Conservation (phyloP, 2,888 invertebrate species). For the Invenusta paracnida region DNA sequence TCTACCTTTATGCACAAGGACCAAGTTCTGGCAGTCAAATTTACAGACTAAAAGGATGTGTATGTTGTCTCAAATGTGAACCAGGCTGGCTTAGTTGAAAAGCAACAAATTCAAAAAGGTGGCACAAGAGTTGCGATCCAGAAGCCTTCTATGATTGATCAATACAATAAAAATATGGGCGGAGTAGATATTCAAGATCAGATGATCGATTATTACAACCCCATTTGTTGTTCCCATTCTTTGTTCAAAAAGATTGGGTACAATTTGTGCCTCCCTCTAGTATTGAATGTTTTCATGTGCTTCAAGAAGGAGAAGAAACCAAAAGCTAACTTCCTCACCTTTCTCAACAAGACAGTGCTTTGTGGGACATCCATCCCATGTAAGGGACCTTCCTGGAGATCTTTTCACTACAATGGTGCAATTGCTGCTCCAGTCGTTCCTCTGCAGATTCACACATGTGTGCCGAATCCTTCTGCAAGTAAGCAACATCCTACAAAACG, state of each 20-base stretch:
- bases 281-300: conserved; percentile 30
- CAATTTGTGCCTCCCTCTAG: conserved; percentile 27
- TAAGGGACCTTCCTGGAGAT: background rate
- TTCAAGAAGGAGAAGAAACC: conserved; percentile 27
- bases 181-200: conserved; percentile 34
- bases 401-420: conserved; percentile 15
- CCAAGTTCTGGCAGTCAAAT: conserved; percentile 28
- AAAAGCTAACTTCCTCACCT: conserved; percentile 32
- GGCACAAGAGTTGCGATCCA: conserved; percentile 7
- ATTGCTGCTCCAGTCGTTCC: conserved; percentile 18
- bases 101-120: conserved; percentile 30
- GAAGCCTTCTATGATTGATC: conserved; percentile 32
- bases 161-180: conserved; percentile 30
- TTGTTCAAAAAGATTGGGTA: conserved; percentile 27
- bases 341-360: conserved; percentile 33
- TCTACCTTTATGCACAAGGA: conserved; percentile 29
- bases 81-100: conserved; percentile 28
- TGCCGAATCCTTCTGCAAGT: background rate
- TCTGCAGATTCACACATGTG: background rate
- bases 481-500: background rate
- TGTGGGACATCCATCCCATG: conserved; percentile 1
- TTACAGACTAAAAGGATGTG: conserved; percentile 14
- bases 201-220: conserved; percentile 32
- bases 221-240: conserved; percentile 25
- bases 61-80: conserved; percentile 30